Evolutionary conservation across 2,113 vertebrate genomes (phyloP).

Genomic region (Calyptommatus sinebrachiatus): DNA sequence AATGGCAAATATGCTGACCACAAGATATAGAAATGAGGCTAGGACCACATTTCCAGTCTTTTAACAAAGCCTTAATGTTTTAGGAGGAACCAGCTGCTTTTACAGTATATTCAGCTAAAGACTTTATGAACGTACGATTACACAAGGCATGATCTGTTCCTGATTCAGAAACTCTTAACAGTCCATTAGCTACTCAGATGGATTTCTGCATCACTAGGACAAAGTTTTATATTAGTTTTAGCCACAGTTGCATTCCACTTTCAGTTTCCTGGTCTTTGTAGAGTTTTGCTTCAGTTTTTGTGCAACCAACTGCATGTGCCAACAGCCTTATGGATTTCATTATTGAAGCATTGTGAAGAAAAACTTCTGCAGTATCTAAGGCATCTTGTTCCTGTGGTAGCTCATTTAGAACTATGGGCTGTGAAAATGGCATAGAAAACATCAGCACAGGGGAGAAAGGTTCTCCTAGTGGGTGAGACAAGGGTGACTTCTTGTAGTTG

Average conservation of each 20-base stretch:
- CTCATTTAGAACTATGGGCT: too few relatives aligned
- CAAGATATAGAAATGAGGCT: background rate
- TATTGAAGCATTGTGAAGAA: too few relatives aligned
- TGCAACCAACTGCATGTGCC: too few relatives aligned
- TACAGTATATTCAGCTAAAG: conserved; percentile 65
- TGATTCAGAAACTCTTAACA: background rate
- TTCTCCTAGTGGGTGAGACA: too few relatives aligned
- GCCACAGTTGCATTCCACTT: conserved; percentile 18
- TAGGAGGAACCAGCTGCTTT: conserved; percentile 61
- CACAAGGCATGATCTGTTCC: background rate
- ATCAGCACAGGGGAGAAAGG: too few relatives aligned
- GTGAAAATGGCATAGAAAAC: too few relatives aligned
- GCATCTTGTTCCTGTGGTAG: too few relatives aligned
- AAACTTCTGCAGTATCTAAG: too few relatives aligned
- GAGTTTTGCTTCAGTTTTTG: background rate
- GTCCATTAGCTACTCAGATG: background rate
- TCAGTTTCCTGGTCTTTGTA: background rate
- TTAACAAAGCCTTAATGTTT: conserved; percentile 60
- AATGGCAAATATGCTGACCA: too few relatives aligned
- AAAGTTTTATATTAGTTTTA: conserved; percentile 16
- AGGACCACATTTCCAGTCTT: conserved; percentile 52
- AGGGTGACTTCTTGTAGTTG: too few relatives aligned
- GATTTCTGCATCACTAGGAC: conserved; percentile 11
- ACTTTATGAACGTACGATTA: conserved; percentile 22
- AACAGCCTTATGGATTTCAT: too few relatives aligned